Conservation (phyloP, 2,797 vertebrate species). For the Artibeus lituratus region DNA sequence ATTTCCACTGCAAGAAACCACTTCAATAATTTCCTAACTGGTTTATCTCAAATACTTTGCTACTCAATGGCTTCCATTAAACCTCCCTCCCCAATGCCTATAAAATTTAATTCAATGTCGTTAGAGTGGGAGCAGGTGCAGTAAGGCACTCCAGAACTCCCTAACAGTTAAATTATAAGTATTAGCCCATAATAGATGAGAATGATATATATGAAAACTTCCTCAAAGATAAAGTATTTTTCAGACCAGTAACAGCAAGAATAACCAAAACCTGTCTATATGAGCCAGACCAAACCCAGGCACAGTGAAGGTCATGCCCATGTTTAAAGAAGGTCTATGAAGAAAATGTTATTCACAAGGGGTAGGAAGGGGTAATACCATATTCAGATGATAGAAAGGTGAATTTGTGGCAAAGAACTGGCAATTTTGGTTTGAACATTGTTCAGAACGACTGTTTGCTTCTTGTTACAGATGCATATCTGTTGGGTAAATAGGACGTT, state of each 20-base stretch:
- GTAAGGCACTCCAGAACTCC: neutral
- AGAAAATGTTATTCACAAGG: neutral
- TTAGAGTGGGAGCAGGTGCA: neutral
- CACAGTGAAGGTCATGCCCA: neutral
- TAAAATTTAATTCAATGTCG: constrained; percentile 21
- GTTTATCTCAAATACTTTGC: neutral
- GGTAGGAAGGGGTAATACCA: neutral
- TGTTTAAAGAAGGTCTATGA: neutral
- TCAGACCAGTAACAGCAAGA: neutral
- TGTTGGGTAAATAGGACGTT: neutral
- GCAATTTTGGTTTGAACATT: neutral
- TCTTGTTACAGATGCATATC: neutral
- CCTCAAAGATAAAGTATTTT: neutral
- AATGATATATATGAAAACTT: neutral
- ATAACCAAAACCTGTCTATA: neutral
- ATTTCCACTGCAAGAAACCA: neutral
- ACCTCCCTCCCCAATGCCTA: neutral
- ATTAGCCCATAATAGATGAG: neutral
- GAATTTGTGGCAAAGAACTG: neutral
- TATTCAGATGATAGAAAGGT: neutral
- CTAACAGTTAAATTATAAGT: neutral
- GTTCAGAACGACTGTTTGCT: neutral
- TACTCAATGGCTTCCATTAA: neutral
- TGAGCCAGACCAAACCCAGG: neutral
- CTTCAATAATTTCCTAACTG: neutral